Evolutionary conservation across 2,113 vertebrate genomes (phyloP).

Genomic region (Pseudolaguvia tuberculata): DNA sequence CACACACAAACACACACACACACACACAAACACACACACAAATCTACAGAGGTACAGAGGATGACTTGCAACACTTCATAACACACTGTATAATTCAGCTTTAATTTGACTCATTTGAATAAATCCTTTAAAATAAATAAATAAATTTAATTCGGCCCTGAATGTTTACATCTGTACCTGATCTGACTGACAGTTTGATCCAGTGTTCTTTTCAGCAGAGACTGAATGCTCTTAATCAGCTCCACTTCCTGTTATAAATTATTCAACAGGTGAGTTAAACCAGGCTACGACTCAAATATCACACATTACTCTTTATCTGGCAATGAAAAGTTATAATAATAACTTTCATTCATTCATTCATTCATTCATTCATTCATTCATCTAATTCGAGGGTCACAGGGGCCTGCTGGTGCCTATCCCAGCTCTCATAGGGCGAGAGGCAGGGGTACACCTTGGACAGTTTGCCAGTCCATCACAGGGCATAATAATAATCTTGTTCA

Average conservation of each 20-base stretch:
- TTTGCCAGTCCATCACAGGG: too few relatives aligned
- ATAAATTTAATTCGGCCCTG: too few relatives aligned
- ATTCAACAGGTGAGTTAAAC: not conserved
- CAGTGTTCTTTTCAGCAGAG: slow-evolving; percentile 82
- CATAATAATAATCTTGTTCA: too few relatives aligned
- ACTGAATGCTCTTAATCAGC: slow-evolving; percentile 80
- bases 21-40: not conserved
- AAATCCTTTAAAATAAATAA: not conserved
- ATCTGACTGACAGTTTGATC: slow-evolving; percentile 79
- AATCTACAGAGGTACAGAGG: not conserved
- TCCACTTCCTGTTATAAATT: slow-evolving; percentile 77
- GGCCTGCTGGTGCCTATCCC: too few relatives aligned
- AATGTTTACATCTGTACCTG: slow-evolving; percentile 64
- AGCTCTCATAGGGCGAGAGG: too few relatives aligned
- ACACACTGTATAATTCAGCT: not conserved
- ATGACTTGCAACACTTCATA: not conserved
- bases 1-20: slow-evolving; percentile 26
- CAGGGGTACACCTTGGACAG: too few relatives aligned
- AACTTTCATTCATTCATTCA: too few relatives aligned
- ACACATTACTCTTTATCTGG: not conserved
- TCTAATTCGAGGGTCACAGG: too few relatives aligned
- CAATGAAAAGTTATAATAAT: too few relatives aligned
- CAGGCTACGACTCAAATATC: not conserved
- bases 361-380: too few relatives aligned
- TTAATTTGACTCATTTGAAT: not conserved